These are phyloP conservation scores for Actinia tenebrosa DNA, from an alignment of 64 coral and sea anemone genomes.

Conservation along the genomic window DNA sequence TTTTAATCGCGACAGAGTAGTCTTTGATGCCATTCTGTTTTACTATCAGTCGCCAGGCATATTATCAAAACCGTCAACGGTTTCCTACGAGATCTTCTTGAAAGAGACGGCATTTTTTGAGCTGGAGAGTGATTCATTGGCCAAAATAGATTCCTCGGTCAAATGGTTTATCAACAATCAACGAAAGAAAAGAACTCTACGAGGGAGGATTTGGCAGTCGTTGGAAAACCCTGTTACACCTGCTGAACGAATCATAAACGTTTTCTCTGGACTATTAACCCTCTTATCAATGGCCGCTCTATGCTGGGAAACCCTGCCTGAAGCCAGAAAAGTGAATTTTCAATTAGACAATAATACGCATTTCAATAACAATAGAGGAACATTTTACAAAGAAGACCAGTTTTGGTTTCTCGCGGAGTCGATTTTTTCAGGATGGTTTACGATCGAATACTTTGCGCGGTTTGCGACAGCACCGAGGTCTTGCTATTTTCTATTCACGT, in stretches of 20 bases:
- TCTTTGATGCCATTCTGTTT: conserved; percentile 80
- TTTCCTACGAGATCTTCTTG: conserved; percentile 56
- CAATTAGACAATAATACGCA: conserved; percentile 14
- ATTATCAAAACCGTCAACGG: conserved; percentile 46
- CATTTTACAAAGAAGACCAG: neutral
- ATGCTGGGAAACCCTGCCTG: conserved; percentile 55
- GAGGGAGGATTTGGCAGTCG: conserved; percentile 64
- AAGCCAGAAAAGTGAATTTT: conserved; percentile 1
- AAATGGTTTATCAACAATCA: neutral
- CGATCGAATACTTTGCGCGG: conserved; percentile 56
- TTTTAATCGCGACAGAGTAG: conserved; percentile 55
- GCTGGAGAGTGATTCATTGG: conserved; percentile 33
- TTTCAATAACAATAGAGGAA: neutral
- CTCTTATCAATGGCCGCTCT: conserved; percentile 50
- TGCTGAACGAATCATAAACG: conserved; percentile 28
- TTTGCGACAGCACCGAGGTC: conserved; percentile 44
- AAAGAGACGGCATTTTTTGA: conserved; percentile 76
- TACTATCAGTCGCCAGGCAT: conserved; percentile 75
- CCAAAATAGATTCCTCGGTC: conserved; percentile 1
- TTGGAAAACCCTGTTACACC: conserved; percentile 59
- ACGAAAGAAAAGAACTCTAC: conserved; percentile 10
- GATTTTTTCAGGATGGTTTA: conserved; percentile 73
- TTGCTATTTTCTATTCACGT: conserved; percentile 27
- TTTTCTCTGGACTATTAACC: conserved; percentile 34
- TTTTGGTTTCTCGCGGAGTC: conserved; percentile 63